Base-by-base conservation (phyloP, 1,140 invertebrate species). In the Drosophila repletoides region DNA sequence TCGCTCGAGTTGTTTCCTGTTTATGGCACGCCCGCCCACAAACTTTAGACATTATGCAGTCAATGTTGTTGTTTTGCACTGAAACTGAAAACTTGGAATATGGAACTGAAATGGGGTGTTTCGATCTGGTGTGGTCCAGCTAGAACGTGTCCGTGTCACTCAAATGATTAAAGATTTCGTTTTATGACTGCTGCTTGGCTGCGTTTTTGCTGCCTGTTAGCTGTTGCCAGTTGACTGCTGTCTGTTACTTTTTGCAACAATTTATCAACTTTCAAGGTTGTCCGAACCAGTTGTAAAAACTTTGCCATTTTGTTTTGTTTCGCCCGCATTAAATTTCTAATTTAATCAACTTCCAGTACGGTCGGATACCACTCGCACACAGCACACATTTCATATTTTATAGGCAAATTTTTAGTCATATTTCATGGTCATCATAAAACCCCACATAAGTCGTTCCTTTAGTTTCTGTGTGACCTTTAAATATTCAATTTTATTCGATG, bases 101-200 rank as follows among this genome's bases (percentile, higher is more conserved):
- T 49, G 52, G 24, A 65, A 58, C 33, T 36, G 28, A 38, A 34
- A 45, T 28, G 52, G 38, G 29, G 36, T 46, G 31, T 46, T 22
- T 29, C 24, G 33, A 22, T 26, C 33, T 28, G 29, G 14, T 19
- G 33, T 14, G 51, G 56, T 60, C 68, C 26, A 64, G 53, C 43
- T 53, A 12, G 29, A 70, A 31, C 49, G 46, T 67, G 80, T 65
- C 79, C 53, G 55, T 86, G 79, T 84, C 79, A 86, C 79, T 84
- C 61, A 66, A 86, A 86, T 84, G 79, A 86, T 84, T 84, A 79
- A 84, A 86, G 79, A 84, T 86, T 84, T 84, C 52, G 33, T 75
- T 83, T 84, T 86, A 84, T 86, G 80, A 48, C 66, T 52, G 48
- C 48, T 55, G 59, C 59, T 43, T 56, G 66, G 59, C 49, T 64